These are phyloP conservation scores for Calyptomena viridis DNA, from an alignment of 2,113 vertebrate genomes.

Conservation along the genomic window DNA sequence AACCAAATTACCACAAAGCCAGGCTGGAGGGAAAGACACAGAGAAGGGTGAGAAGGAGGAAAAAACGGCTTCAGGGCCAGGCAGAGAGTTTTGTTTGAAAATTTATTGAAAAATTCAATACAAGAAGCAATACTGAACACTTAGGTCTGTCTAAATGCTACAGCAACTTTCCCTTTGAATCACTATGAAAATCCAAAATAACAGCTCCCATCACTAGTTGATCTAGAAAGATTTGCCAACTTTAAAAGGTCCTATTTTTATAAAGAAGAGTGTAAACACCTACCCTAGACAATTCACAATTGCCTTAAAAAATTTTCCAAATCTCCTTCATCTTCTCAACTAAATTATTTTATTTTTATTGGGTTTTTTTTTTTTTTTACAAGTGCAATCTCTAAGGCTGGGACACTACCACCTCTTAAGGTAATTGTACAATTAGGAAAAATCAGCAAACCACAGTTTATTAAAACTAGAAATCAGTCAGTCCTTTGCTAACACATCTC, in stretches of 20 bases:
- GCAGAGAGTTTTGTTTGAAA: constrained; percentile 34
- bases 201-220: constrained; percentile 51
- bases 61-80: neutral
- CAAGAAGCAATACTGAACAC: constrained; percentile 77
- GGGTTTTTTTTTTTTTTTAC: neutral
- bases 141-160: constrained; percentile 66
- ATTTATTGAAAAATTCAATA: constrained; percentile 83
- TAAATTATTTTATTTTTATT: neutral
- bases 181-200: constrained; percentile 66
- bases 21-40: neutral
- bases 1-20: neutral
- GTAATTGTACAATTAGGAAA: constrained; percentile 24
- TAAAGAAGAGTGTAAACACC: constrained; percentile 65
- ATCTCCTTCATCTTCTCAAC: constrained; percentile 76
- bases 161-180: constrained; percentile 58
- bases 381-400: constrained; percentile 10
- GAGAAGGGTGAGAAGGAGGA: neutral
- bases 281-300: constrained; percentile 71
- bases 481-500: neutral
- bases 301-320: constrained; percentile 67
- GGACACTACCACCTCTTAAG: constrained; percentile 14
- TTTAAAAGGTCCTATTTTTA: constrained; percentile 60
- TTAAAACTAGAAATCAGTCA: neutral
- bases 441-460: constrained; percentile 52
- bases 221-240: constrained; percentile 49